Evolutionary conservation across 2,888 invertebrate species (phyloP).

Genomic region (Apodemia mormo): DNA sequence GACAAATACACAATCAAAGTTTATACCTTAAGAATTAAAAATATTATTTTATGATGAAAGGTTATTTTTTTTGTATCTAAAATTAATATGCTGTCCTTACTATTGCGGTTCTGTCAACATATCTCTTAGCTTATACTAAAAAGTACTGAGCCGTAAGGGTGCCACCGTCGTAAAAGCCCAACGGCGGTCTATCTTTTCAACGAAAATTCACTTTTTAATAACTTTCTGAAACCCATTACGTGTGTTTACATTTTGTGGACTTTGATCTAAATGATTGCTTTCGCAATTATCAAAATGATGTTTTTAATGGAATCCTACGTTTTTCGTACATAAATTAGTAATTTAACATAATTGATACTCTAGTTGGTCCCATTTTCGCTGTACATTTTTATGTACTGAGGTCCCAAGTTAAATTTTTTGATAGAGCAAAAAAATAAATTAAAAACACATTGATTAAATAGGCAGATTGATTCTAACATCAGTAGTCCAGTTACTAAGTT

Average conservation of each 20-base stretch:
- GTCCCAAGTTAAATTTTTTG: too few relatives aligned
- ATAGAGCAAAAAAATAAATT: too few relatives aligned
- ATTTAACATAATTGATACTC: too few relatives aligned
- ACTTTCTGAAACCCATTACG: slow-evolving; percentile 41
- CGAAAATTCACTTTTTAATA: slow-evolving; percentile 54
- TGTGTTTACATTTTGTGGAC: slow-evolving; percentile 33
- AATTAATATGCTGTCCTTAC: slow-evolving; percentile 36
- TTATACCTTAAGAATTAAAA: too few relatives aligned
- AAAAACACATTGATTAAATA: too few relatives aligned
- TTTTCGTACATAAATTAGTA: background rate
- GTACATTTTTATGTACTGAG: too few relatives aligned
- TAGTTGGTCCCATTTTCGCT: too few relatives aligned
- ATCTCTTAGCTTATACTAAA: slow-evolving; percentile 56
- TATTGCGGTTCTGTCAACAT: slow-evolving; percentile 56
- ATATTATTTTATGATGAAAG: background rate
- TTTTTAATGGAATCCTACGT: background rate
- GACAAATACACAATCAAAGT: too few relatives aligned
- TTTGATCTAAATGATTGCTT: slow-evolving; percentile 41
- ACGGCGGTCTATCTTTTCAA: slow-evolving; percentile 52
- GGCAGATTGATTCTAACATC: too few relatives aligned
- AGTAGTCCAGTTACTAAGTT: too few relatives aligned
- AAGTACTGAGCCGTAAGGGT: slow-evolving; percentile 55
- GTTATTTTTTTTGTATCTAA: background rate
- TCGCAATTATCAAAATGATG: slow-evolving; percentile 20
- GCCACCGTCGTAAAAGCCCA: slow-evolving; percentile 50